phyloP scores from a whole-genome alignment of 2,113 vertebrate genomes.

The Pelmatolapia mariae region DNA sequence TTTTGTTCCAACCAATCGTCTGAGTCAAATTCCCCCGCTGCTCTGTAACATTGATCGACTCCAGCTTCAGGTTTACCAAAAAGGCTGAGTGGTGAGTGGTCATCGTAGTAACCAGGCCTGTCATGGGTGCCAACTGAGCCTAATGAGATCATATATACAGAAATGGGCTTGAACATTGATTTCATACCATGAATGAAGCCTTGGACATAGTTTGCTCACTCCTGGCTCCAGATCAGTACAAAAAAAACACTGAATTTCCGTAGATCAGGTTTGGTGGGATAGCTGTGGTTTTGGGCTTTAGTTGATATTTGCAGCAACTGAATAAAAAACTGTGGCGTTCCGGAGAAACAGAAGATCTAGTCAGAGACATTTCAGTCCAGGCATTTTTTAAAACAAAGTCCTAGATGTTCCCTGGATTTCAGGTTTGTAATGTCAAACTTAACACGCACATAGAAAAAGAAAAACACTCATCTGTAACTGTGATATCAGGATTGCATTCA shows the following conservation, averaged over 20 bases:
- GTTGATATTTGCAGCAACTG: neutral
- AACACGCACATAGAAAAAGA: neutral
- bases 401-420: neutral
- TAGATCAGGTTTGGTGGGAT: neutral
- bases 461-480: neutral
- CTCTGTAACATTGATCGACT: constrained; percentile 11
- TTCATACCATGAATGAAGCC: constrained; percentile 19
- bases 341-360: neutral
- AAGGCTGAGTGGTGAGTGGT: neutral
- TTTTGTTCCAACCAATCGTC: neutral
- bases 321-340: neutral
- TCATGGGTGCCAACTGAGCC: neutral
- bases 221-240: neutral
- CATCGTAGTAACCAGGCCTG: neutral
- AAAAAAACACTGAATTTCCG: neutral
- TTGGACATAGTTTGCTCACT: neutral
- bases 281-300: neutral
- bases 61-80: neutral
- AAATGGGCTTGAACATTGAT: constrained; percentile 22
- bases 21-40: neutral
- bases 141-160: constrained; percentile 20
- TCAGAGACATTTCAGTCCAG: neutral
- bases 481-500: neutral
- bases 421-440: neutral
- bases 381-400: neutral